Conservation (phyloP, 2,888 invertebrate species). For the Drosophila cognata region DNA sequence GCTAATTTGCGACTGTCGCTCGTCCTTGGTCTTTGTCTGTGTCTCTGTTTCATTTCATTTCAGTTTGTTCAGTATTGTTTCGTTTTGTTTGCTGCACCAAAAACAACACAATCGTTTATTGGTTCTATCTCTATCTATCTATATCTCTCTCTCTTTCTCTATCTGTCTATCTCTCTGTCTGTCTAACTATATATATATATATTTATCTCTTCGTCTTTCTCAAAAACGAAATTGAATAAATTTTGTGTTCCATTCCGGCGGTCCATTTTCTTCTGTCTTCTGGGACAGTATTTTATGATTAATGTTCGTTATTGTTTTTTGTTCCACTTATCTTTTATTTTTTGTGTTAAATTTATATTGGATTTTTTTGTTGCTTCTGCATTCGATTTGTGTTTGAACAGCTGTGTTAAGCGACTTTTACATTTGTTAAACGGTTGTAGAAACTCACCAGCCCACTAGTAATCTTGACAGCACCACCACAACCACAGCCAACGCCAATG, state of each 20-base stretch:
- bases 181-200: conserved; percentile 11
- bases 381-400: conserved; percentile 46
- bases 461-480: conserved; percentile 26
- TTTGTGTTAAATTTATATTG: background rate
- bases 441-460: conserved; percentile 42
- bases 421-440: conserved; percentile 43
- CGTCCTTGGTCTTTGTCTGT: conserved; percentile 11
- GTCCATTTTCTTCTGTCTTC: conserved; percentile 8
- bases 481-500: conserved; percentile 13
- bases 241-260: conserved; percentile 10
- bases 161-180: conserved; percentile 14
- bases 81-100: conserved; percentile 62
- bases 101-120: conserved; percentile 56
- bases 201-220: conserved; percentile 13
- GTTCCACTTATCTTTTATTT: background rate
- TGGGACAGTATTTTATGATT: conserved; percentile 4
- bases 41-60: conserved; percentile 37
- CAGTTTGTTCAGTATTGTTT: conserved; percentile 30
- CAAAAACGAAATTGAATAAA: conserved; percentile 18
- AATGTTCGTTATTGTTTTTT: background rate
- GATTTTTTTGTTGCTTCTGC: conserved; percentile 43
- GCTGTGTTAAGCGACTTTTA: conserved; percentile 42
- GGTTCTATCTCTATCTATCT: conserved; percentile 28
- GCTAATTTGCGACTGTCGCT: conserved; percentile 39
- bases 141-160: conserved; percentile 14